Percentiles rank a stretch among this genome's conserved stretches.
Evolutionary conservation across 2,797 vertebrate species (phyloP).

Genomic region (Strix occidentalis): DNA sequence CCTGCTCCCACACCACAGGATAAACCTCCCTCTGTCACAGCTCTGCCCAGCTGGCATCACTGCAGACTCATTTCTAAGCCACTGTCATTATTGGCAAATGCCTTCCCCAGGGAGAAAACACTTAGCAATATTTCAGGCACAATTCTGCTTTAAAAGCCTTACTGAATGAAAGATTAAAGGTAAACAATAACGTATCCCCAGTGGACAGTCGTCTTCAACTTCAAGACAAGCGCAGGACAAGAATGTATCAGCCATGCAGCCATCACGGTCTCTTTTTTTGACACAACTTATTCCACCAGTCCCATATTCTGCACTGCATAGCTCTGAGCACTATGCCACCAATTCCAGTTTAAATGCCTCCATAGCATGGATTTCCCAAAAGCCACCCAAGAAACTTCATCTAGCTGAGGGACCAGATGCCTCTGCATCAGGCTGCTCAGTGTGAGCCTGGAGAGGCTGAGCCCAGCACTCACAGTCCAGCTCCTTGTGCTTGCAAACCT

Average conservation of each 20-base stretch:
- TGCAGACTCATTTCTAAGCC: neutral
- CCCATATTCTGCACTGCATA: neutral
- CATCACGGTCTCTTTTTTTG: neutral
- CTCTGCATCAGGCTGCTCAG: neutral
- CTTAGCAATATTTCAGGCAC: neutral
- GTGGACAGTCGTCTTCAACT: neutral
- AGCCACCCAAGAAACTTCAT: neutral
- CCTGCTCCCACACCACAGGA: neutral
- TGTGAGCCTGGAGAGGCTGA: neutral
- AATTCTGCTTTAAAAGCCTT: neutral
- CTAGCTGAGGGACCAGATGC: neutral
- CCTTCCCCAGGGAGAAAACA: neutral
- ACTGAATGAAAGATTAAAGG: neutral
- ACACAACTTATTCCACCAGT: neutral
- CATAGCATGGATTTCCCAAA: neutral
- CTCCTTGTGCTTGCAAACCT: neutral
- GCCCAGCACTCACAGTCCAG: neutral
- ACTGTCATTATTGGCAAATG: neutral
- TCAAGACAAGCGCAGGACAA: neutral
- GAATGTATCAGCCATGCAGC: accelerated
- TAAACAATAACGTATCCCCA: neutral
- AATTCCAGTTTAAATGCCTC: neutral
- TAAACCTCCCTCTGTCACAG: neutral
- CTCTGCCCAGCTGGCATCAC: neutral
- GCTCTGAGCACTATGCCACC: neutral